Evolutionary conservation across 2,888 invertebrate genomes (phyloP).

Genomic region (Pollenia griseotomentosa): DNA sequence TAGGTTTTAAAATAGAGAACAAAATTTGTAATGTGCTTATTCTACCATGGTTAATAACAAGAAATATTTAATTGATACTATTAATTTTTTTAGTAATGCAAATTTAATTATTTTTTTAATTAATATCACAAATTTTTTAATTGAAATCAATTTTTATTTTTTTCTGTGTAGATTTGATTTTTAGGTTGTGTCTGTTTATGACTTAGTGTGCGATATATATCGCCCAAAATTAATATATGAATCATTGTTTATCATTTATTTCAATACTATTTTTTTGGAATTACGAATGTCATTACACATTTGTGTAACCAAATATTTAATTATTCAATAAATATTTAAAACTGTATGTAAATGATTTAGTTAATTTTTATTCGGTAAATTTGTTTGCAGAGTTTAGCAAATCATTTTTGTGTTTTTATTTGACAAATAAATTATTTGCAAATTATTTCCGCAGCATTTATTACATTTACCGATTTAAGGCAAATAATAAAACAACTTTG

Average conservation of each 20-base stretch:
- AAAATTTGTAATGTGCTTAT: no score
- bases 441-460: conserved; percentile 42
- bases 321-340: conserved; percentile 17
- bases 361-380: conserved; percentile 23
- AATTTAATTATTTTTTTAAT: no score
- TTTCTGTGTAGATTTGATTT: no score
- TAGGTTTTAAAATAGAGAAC: no score
- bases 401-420: conserved; percentile 36
- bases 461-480: neutral
- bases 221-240: neutral
- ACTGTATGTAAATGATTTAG: conserved; percentile 30
- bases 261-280: neutral
- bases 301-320: neutral
- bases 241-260: neutral
- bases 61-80: no score
- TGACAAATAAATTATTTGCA: conserved; percentile 50
- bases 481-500: conserved; percentile 23
- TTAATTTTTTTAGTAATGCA: no score
- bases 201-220: no score
- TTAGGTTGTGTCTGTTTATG: no score
- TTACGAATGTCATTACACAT: neutral
- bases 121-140: no score
- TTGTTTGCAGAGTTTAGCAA: conserved; percentile 20
- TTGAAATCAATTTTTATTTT: no score
- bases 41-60: no score